These are phyloP conservation scores for Drosophila murphyi DNA, from an alignment of 1,140 invertebrate genomes.

Conservation along the genomic window DNA sequence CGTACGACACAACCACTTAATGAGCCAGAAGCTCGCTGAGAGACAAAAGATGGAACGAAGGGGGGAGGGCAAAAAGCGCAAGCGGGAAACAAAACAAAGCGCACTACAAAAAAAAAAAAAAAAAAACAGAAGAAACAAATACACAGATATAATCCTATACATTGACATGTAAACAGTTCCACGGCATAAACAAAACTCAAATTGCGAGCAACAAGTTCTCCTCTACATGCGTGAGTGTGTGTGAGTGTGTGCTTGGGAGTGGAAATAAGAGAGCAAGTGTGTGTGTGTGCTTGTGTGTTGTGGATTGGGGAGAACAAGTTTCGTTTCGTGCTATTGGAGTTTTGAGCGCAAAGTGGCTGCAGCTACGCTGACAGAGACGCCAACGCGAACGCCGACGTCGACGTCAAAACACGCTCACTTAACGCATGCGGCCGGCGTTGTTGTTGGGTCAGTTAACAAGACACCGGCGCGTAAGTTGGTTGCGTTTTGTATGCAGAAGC, in stretches of 20 bases:
- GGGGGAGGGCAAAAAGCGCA: conserved; percentile 14
- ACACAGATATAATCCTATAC: neutral
- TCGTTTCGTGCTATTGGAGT: conserved; percentile 52
- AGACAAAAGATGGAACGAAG: neutral
- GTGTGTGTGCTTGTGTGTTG: neutral
- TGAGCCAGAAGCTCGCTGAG: conserved; percentile 41
- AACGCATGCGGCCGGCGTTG: conserved; percentile 36
- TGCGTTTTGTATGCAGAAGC: conserved; percentile 54
- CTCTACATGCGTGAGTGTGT: conserved; percentile 18
- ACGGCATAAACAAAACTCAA: conserved; percentile 53
- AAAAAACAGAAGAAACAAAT: conserved; percentile 16
- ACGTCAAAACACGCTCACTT: conserved; percentile 4
- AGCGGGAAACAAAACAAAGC: conserved; percentile 34
- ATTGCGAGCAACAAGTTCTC: conserved; percentile 65
- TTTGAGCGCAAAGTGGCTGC: conserved; percentile 71
- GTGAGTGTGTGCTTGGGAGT: conserved; percentile 3
- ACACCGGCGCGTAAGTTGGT: conserved; percentile 76
- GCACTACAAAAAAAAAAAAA: conserved; percentile 18
- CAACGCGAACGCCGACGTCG: neutral
- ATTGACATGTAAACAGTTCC: conserved; percentile 38
- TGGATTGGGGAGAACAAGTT: conserved; percentile 63
- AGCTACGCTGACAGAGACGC: conserved; percentile 21
- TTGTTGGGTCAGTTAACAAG: conserved; percentile 70
- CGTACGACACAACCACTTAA: conserved; percentile 44
- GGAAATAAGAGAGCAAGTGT: conserved; percentile 15